Conservation (phyloP, 1,140 invertebrate genomes). For the Phymorhynchus buccinoides region DNA sequence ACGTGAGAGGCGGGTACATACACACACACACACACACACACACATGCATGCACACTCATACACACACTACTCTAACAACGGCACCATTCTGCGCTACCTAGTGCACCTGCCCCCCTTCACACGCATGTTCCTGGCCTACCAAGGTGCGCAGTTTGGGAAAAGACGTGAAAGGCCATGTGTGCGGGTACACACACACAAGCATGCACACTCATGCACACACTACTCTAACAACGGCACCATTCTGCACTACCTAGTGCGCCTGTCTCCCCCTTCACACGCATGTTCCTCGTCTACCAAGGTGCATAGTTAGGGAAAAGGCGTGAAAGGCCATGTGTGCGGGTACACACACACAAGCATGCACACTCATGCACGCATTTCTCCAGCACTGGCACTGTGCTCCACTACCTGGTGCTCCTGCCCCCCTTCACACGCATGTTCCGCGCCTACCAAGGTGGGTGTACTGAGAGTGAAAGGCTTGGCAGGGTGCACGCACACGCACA, state of each 20-base stretch:
- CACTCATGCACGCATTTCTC: slow-evolving; percentile 98
- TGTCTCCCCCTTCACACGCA: slow-evolving; percentile 94
- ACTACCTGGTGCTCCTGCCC: slow-evolving; percentile 92
- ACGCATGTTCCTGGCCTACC: slow-evolving; percentile 91
- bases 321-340: no score
- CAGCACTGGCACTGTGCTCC: slow-evolving; percentile 93
- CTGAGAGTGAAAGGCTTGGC: no score
- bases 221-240: slow-evolving; percentile 96
- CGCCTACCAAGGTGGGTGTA: slow-evolving; percentile 87
- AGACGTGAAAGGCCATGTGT: no score
- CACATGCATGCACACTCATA: no score
- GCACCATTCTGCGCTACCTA: slow-evolving; percentile 93
- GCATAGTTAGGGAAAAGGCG: no score
- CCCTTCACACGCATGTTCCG: slow-evolving; percentile 95
- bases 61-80: slow-evolving; percentile 96
- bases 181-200: no score
- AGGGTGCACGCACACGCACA: no score
- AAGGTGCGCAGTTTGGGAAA: no score
- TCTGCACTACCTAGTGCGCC: slow-evolving; percentile 91
- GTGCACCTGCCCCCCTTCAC: slow-evolving; percentile 94
- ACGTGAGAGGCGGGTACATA: no score
- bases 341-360: no score
- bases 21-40: no score
- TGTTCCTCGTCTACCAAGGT: slow-evolving; percentile 94
- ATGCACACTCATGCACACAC: slow-evolving; percentile 96